Base-by-base conservation (phyloP, 2,888 invertebrate species). In the Trichogramma evanescens region DNA sequence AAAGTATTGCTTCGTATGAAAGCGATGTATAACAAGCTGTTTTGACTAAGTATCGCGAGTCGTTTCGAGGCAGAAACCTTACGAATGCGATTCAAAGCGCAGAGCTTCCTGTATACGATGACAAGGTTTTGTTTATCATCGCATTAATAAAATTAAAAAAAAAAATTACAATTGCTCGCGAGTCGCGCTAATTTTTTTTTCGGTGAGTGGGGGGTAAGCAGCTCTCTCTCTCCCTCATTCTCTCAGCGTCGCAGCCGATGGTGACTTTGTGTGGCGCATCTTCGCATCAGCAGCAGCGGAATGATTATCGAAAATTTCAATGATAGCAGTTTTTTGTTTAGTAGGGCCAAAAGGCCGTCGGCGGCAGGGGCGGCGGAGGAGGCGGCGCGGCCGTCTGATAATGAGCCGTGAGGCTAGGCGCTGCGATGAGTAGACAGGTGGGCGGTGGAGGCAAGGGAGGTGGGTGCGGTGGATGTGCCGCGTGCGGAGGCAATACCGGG, bases 1-100 rank as follows among this genome's bases (percentile, higher is more conserved):
- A 73, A 75, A 77, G 76, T 76, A 76, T 76, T 74, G 75, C 76
- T 74, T 74, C 73, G 71, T 75, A 75, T 76, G 75, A 72, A 75
- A 75, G 76, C 26, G 26, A 26, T 26, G 26, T 26, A 26, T 26
- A 26, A 26, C 26, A 26, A 26, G 26, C 70, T 68, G 68, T 69
- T 69, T 67, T 62, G 66, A 63, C 59, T 65, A 48, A 26, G 26
- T 2, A 26, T 26, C 26, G 26, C 26, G 26, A 26, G 26, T 26
- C 26, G 1, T 26, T 26, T 26, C 26, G 26, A 26, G 26, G 26
- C 26, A 26, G 26, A 26, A 26, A 26, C 26, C 26, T 26, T 26
- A 26, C 26, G 26, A 26, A 26, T 2, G 26, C 26, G 26, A 26
- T 26, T 26, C 26, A 26, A 26, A 26, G 26, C 26, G 26, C 26